Percentiles rank a stretch among this genome's conserved stretches.
Conservation (phyloP, 2,888 invertebrate species). For the Phoenoteleia sp. region DNA sequence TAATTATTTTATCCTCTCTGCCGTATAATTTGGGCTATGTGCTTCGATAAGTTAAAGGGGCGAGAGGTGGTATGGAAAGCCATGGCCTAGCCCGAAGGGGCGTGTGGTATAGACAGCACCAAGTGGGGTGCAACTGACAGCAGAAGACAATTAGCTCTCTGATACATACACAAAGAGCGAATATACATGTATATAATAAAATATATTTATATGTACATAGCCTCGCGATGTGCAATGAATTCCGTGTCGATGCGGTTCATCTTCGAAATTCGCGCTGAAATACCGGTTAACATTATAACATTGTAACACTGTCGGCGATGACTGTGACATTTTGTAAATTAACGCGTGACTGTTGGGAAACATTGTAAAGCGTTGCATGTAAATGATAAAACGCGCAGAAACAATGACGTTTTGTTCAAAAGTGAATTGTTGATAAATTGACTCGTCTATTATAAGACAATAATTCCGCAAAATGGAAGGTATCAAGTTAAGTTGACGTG, state of each 20-base stretch:
- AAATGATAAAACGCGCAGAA: not conserved
- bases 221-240: slow-evolving; percentile 11
- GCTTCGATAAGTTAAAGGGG: slow-evolving; percentile 77
- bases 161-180: slow-evolving; percentile 84
- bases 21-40: slow-evolving; percentile 85
- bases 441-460: not conserved
- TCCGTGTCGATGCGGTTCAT: slow-evolving; percentile 24
- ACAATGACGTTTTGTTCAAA: not conserved
- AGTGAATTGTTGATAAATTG: slow-evolving; percentile 37
- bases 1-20: slow-evolving; percentile 86
- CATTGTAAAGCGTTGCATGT: slow-evolving; percentile 6
- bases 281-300: slow-evolving; percentile 27
- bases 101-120: slow-evolving; percentile 85
- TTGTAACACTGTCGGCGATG: slow-evolving; percentile 7
- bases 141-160: slow-evolving; percentile 86
- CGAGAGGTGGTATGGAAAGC: slow-evolving; percentile 76
- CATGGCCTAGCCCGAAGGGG: slow-evolving; percentile 81
- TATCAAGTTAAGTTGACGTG: slow-evolving; percentile 56
- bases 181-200: slow-evolving; percentile 50
- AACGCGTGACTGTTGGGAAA: not conserved
- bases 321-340: slow-evolving; percentile 31
- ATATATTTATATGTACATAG: slow-evolving; percentile 17
- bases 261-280: slow-evolving; percentile 20
- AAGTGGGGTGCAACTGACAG: slow-evolving; percentile 86
- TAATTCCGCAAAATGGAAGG: slow-evolving; percentile 2